Evolutionary conservation across 1,140 invertebrate genomes (phyloP).

Genomic region (Tetraneura akinire): DNA sequence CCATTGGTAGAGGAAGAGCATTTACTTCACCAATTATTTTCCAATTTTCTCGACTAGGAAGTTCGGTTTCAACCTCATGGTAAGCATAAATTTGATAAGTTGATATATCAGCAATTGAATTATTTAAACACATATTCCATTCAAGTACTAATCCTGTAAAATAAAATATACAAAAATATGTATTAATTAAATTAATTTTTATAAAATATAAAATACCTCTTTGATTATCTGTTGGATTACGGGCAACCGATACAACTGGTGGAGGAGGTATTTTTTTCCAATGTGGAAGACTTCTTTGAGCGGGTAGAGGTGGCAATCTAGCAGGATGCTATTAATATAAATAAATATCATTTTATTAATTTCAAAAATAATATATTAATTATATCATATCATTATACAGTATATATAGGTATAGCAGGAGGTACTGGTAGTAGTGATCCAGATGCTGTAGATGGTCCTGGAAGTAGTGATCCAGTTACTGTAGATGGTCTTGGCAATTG

Average conservation of each 20-base stretch:
- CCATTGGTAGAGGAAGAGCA: slow-evolving; percentile 91
- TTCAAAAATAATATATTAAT: background rate
- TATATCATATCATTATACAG: background rate
- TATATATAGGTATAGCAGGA: background rate
- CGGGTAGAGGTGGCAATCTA: slow-evolving; percentile 68
- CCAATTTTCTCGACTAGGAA: slow-evolving; percentile 76
- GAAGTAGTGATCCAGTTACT: too few species aligned
- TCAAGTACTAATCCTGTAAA: slow-evolving; percentile 80
- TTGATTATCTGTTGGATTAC: slow-evolving; percentile 65
- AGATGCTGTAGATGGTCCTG: too few species aligned
- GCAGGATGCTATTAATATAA: slow-evolving; percentile 69
- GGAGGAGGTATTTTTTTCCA: slow-evolving; percentile 76
- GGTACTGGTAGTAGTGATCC: background rate
- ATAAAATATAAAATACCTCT: background rate
- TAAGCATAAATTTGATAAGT: slow-evolving; percentile 93
- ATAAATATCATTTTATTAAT: background rate
- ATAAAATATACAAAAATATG: background rate
- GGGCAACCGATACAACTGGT: slow-evolving; percentile 81
- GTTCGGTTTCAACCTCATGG: slow-evolving; percentile 70
- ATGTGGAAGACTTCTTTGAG: slow-evolving; percentile 60
- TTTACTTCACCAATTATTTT: slow-evolving; percentile 94
- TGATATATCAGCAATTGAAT: slow-evolving; percentile 70
- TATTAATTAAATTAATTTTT: background rate
- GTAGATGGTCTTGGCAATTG: too few species aligned
- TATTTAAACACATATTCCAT: slow-evolving; percentile 78